phyloP scores from a whole-genome alignment of 2,888 invertebrate genomes.

The Tridacna gigas region DNA sequence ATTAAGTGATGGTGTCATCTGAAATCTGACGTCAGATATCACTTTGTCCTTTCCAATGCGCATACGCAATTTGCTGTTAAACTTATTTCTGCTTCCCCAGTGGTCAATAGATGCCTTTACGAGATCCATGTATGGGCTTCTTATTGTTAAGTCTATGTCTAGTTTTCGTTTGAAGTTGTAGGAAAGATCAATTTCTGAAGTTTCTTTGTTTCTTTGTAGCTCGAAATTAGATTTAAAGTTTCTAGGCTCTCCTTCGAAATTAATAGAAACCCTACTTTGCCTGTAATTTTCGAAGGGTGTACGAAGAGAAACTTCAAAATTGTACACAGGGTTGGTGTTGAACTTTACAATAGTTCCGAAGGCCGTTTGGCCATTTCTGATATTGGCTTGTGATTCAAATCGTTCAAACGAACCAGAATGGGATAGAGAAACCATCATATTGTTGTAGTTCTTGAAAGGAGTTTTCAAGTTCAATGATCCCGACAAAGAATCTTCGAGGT shows the following conservation, averaged over 20 bases:
- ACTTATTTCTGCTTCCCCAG: conserved; percentile 44
- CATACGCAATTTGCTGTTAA: conserved; percentile 21
- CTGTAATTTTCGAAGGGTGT: conserved; percentile 44
- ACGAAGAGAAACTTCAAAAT: conserved; percentile 25
- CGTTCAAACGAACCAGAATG: conserved; percentile 36
- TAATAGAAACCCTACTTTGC: conserved; percentile 27
- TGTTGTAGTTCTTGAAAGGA: conserved; percentile 43
- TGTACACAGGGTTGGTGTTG: conserved; percentile 23
- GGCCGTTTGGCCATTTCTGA: conserved; percentile 24
- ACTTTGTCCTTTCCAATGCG: conserved; percentile 25
- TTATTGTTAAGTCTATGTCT: conserved; percentile 48
- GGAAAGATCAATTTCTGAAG: conserved; percentile 40
- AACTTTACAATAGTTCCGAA: conserved; percentile 37
- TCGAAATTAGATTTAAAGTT: conserved; percentile 50
- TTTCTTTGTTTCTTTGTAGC: conserved; percentile 50
- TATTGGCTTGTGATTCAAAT: conserved; percentile 36
- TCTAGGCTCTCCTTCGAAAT: conserved; percentile 38
- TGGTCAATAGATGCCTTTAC: conserved; percentile 53
- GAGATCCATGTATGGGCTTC: conserved; percentile 43
- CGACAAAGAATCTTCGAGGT: conserved; percentile 13
- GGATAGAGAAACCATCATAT: conserved; percentile 38
- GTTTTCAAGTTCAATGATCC: conserved; percentile 30
- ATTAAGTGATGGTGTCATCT: conserved; percentile 44
- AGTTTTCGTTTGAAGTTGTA: conserved; percentile 34
- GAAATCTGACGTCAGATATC: conserved; percentile 33